These are phyloP conservation scores for Tadarida brasiliensis DNA, from an alignment of 2,797 vertebrate species.

Conservation along the genomic window DNA sequence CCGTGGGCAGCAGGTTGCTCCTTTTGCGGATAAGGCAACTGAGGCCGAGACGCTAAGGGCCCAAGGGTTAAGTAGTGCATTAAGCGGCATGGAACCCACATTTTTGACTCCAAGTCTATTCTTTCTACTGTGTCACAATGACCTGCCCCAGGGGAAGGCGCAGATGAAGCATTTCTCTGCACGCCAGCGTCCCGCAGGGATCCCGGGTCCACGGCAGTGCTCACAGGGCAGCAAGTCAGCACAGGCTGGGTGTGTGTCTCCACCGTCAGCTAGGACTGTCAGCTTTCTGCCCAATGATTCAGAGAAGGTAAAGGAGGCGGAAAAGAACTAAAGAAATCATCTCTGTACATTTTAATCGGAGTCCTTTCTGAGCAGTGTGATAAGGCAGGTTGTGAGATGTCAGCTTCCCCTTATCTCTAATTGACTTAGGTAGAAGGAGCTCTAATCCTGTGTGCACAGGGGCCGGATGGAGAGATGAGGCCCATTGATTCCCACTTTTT, in stretches of 20 bases:
- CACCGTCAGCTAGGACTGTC: conserved; percentile 58
- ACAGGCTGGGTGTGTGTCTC: background rate
- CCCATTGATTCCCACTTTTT: conserved; percentile 89
- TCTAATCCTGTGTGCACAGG: conserved; percentile 90
- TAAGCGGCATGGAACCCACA: background rate
- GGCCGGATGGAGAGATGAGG: conserved; percentile 88
- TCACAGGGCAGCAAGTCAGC: background rate
- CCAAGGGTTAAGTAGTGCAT: background rate
- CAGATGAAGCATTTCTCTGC: background rate
- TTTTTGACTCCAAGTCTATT: background rate
- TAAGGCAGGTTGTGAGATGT: conserved; percentile 89
- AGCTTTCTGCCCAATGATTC: conserved; percentile 84
- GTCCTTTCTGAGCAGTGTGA: conserved; percentile 86
- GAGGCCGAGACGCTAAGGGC: background rate
- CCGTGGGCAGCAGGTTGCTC: too few species aligned
- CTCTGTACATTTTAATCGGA: conserved; percentile 90
- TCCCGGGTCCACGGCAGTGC: rapidly evolving
- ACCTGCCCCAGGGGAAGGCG: background rate
- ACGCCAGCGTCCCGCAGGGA: rapidly evolving
- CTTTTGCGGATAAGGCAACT: background rate
- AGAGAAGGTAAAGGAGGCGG: conserved; percentile 65
- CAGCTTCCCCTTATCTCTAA: conserved; percentile 91
- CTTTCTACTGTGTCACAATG: background rate
- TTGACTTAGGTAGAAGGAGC: conserved; percentile 88
- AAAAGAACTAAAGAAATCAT: conserved; percentile 86